Evolutionary conservation across 2,797 vertebrate genomes (phyloP).

Genomic region (Australoheros facetus): DNA sequence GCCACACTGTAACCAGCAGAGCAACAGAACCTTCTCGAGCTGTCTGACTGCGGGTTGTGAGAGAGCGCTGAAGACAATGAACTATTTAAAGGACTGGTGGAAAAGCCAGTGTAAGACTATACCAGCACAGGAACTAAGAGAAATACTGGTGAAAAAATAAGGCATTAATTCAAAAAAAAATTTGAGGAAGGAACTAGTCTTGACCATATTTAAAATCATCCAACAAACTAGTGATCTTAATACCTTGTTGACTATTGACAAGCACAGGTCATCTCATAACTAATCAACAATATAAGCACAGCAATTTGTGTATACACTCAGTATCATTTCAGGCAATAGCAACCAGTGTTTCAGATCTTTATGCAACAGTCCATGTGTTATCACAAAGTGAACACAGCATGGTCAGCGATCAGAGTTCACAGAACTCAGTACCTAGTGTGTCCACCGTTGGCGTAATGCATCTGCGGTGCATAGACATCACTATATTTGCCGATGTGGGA

Average conservation of each 20-base stretch:
- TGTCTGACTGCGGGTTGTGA: constrained; percentile 32
- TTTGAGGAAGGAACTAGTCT: neutral
- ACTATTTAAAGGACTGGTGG: constrained; percentile 39
- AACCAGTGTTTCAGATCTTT: too few species aligned
- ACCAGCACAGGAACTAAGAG: constrained; percentile 8
- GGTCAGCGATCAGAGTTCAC: too few species aligned
- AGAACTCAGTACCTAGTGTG: too few species aligned
- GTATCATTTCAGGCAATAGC: too few species aligned
- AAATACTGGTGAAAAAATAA: constrained; percentile 19
- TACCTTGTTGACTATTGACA: constrained; percentile 22
- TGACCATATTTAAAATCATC: constrained; percentile 46
- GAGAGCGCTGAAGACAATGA: constrained; percentile 24
- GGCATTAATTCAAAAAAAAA: constrained; percentile 3
- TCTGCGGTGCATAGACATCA: too few species aligned
- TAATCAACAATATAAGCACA: too few species aligned
- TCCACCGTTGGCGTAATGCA: too few species aligned
- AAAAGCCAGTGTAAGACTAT: constrained; percentile 14
- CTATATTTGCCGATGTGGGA: too few species aligned
- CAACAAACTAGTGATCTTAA: constrained; percentile 25
- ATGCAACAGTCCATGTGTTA: too few species aligned
- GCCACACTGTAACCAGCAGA: constrained; percentile 45
- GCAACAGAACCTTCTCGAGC: constrained; percentile 21
- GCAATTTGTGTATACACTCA: too few species aligned
- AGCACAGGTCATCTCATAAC: constrained; percentile 17
- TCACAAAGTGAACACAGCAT: too few species aligned